Evolutionary conservation across 2,888 invertebrate genomes (phyloP).

Genomic region (Crioceris asparagi): DNA sequence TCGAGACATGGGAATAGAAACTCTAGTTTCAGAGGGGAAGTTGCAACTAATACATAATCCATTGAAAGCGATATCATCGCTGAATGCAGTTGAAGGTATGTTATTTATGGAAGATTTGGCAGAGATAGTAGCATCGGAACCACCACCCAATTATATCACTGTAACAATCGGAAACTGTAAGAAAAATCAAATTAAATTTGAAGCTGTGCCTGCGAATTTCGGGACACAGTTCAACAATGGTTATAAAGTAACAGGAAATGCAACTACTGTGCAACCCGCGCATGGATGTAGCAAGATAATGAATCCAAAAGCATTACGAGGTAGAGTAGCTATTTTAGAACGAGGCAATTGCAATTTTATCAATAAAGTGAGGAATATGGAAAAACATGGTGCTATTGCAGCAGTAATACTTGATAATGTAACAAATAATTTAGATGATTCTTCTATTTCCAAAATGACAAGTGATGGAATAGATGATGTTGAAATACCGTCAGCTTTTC

Average conservation of each 20-base stretch:
- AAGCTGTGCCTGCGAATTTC: conserved; percentile 87
- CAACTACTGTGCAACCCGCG: conserved; percentile 59
- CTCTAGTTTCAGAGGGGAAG: too few species aligned
- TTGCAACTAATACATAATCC: too few species aligned
- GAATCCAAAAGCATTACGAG: conserved; percentile 49
- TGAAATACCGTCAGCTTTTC: conserved; percentile 80
- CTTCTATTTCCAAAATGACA: conserved; percentile 92
- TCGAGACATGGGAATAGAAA: conserved; percentile 89
- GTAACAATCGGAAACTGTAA: conserved; percentile 35
- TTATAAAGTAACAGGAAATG: conserved; percentile 52
- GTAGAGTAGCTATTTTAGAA: conserved; percentile 72
- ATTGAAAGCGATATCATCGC: conserved; percentile 79
- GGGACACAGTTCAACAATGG: conserved; percentile 62
- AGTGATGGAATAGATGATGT: conserved; percentile 85
- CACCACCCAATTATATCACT: conserved; percentile 43
- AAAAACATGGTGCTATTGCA: conserved; percentile 71
- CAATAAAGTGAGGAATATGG: conserved; percentile 62
- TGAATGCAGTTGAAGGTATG: conserved; percentile 85
- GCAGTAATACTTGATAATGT: conserved; percentile 82
- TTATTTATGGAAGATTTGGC: conserved; percentile 97
- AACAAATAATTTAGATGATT: conserved; percentile 57
- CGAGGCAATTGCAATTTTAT: conserved; percentile 94
- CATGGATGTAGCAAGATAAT: conserved; percentile 52
- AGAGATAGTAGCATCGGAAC: conserved; percentile 68
- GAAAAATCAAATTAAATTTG: conserved; percentile 35